These are phyloP conservation scores for Onychomys leucogaster DNA, from an alignment of 2,797 vertebrate genomes.

Conservation along the genomic window DNA sequence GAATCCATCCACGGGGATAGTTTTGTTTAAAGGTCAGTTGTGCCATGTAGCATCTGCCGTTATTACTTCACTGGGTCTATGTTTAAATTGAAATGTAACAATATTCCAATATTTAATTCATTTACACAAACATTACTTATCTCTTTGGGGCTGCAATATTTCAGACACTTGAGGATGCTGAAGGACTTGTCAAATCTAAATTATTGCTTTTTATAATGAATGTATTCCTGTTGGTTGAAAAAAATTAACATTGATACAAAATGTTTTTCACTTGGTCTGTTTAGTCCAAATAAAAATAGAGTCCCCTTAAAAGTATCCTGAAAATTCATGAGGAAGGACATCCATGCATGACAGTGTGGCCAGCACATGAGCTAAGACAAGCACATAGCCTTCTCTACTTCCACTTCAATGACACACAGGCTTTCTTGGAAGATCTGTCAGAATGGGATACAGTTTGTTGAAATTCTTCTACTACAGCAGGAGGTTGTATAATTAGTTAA, in stretches of 20 bases:
- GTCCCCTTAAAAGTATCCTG: background rate
- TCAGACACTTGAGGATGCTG: background rate
- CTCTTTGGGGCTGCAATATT: background rate
- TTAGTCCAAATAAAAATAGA: background rate
- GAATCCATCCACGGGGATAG: background rate
- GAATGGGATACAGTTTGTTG: background rate
- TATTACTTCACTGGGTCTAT: background rate
- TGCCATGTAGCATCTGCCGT: background rate
- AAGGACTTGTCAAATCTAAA: conserved; percentile 25
- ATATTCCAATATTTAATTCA: background rate
- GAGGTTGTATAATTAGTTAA: background rate
- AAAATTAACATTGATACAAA: conserved; percentile 20
- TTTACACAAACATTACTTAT: background rate
- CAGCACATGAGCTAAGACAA: background rate
- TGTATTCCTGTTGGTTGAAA: background rate
- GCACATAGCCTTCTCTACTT: background rate
- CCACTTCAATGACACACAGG: too few species aligned
- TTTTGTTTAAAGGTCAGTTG: background rate
- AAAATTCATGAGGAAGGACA: too few species aligned
- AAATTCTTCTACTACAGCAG: background rate
- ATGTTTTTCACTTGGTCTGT: conserved; percentile 20
- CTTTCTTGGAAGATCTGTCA: background rate
- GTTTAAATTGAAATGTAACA: conserved; percentile 22
- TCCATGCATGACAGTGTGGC: background rate
- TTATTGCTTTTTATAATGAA: background rate